phyloP scores from a whole-genome alignment of 2,888 invertebrate species.

The Spodoptera exigua region DNA sequence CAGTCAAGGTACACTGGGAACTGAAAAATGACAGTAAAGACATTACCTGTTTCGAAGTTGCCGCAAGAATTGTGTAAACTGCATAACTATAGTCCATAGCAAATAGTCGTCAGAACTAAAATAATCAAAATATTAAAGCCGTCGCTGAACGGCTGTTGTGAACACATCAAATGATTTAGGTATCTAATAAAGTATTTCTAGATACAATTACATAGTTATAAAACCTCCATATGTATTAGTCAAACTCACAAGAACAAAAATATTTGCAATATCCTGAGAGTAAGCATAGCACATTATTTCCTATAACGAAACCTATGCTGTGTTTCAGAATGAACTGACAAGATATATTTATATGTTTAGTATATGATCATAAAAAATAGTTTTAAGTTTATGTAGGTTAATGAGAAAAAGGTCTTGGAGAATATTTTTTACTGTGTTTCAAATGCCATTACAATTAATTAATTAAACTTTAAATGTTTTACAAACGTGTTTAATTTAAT shows the following conservation, averaged over 20 bases:
- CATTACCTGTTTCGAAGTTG: constrained; percentile 91
- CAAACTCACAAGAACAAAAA: constrained; percentile 6
- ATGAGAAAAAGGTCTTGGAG: neutral
- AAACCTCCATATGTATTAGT: neutral
- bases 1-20: constrained; percentile 91
- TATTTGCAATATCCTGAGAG: neutral
- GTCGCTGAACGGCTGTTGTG: no score
- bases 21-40: constrained; percentile 81
- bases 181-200: no score
- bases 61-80: constrained; percentile 88
- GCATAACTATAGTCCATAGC: neutral
- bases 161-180: no score
- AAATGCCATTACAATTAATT: constrained; percentile 31
- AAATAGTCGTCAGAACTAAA: constrained; percentile 1
- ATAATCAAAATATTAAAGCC: no score
- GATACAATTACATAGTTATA: no score
- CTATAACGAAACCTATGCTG: neutral
- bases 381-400: constrained; percentile 15
- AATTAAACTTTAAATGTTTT: constrained; percentile 13
- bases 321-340: neutral
- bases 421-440: constrained; percentile 20
- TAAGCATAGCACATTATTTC: neutral
- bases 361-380: neutral
- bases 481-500: constrained; percentile 22
- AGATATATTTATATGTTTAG: no score